Evolutionary conservation across 2,888 invertebrate species (phyloP), one percentile per base, ranked within the genome.

Genomic region (Sphinx pinastri): DNA sequence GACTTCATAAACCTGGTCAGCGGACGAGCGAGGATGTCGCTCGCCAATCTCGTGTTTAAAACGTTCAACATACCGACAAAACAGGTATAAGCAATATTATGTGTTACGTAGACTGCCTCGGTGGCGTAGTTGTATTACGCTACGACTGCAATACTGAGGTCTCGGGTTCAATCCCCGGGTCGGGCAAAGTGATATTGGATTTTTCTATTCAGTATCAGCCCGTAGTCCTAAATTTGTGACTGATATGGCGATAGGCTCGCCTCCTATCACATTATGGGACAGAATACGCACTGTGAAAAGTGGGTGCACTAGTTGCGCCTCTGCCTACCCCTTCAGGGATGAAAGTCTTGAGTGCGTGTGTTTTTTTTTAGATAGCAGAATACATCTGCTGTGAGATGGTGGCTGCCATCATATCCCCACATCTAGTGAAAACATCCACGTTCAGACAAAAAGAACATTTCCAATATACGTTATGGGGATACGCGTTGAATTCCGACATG

Each of bases 311-410:
- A 25, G 25, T 25, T 25, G 25, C 25, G 25, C 25, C 25, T 25
- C 25, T 25, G 2, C 25, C 25, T 25, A 25, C 25, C 25, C 25
- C 25, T 2, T 25, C 25, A 2, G 25, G 25, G 25, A 25, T 25
- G 2, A 25, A 25, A 25, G 25, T 25, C 25, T 1, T 25, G 25
- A 25, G 2, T 25, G 25, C 2, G 25, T 25, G 25, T n/a, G n/a
- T n/a, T 68, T 54, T 45, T 70, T 74, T 72, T 14, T 78, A 95
- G 95, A 90, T 96, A 67, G 95, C 95, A 2, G 95, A 95, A 83
- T 96, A 96, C 79, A 87, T 96, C 0, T 95, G 96, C 76, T 94
- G 94, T 71, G 95, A 96, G 88, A 94, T 96, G 81, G 94, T 95
- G 45, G 91, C 91, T 52, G 93, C 95, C 0, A 93, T 95, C 45